A percentile compares a stretch with the other conserved stretches of the same genome.
Evolutionary conservation across 2,797 vertebrate species (phyloP).

Genomic region (Cuculus canorus): DNA sequence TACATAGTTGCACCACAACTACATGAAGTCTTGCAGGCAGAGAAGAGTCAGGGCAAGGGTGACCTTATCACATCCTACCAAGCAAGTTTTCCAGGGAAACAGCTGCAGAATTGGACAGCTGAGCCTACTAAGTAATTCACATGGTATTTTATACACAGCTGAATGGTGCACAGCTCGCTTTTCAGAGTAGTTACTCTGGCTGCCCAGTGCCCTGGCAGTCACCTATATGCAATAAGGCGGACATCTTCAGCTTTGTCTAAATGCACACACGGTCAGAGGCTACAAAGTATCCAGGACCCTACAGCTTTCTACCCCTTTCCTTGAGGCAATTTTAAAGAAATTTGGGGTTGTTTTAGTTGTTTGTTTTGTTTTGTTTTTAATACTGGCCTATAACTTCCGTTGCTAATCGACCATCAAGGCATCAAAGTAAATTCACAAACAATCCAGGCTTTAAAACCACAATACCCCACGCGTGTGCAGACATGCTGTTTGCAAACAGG

Average conservation of each 20-base stretch:
- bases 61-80: neutral
- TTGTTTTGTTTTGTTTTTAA: neutral
- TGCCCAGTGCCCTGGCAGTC: neutral
- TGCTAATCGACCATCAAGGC: conserved; percentile 42
- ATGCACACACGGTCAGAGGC: neutral
- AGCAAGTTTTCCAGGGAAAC: neutral
- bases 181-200: neutral
- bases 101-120: neutral
- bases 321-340: neutral
- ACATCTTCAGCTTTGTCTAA: neutral
- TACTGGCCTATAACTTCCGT: conserved; percentile 36
- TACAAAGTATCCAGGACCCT: neutral
- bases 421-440: conserved; percentile 31
- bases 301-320: neutral
- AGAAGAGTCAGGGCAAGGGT: neutral
- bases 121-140: neutral
- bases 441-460: neutral
- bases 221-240: neutral
- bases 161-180: neutral
- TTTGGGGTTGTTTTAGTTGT: neutral
- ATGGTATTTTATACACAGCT: neutral
- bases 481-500: neutral
- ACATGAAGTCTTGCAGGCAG: neutral
- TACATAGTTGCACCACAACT: neutral
- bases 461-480: neutral